These are phyloP conservation scores for Eulemur mongoz DNA, from an alignment of 2,797 vertebrate species.

Conservation along the genomic window DNA sequence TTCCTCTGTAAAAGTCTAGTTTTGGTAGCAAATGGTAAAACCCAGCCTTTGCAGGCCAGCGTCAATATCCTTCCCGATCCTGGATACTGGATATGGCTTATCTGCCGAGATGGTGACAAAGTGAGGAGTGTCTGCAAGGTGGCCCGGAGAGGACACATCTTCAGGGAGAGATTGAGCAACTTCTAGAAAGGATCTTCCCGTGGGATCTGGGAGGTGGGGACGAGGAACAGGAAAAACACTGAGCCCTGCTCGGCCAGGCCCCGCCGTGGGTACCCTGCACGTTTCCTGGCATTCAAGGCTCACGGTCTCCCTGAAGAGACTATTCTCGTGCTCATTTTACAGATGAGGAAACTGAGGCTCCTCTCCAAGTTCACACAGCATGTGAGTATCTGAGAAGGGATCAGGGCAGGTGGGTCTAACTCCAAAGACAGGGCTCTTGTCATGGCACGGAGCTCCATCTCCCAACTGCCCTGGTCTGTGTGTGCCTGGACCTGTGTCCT, in stretches of 20 bases:
- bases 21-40: neutral
- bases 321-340: neutral
- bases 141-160: neutral
- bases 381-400: neutral
- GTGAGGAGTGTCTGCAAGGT: neutral
- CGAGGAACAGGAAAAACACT: accelerated
- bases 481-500: neutral
- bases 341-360: neutral
- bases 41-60: neutral
- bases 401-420: neutral
- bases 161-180: neutral
- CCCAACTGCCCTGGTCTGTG: accelerated
- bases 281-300: neutral
- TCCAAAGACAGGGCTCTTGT: neutral
- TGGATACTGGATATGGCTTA: neutral
- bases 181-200: neutral
- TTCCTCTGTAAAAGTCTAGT: neutral
- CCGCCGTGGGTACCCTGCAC: accelerated
- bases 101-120: neutral
- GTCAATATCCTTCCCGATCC: neutral
- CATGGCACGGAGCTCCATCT: neutral
- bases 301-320: neutral
- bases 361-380: neutral
- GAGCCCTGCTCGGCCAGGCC: too few species aligned
- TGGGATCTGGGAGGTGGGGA: neutral